These are phyloP conservation scores for Pteria penguin DNA, from an alignment of 2,888 invertebrate genomes.

Conservation along the genomic window DNA sequence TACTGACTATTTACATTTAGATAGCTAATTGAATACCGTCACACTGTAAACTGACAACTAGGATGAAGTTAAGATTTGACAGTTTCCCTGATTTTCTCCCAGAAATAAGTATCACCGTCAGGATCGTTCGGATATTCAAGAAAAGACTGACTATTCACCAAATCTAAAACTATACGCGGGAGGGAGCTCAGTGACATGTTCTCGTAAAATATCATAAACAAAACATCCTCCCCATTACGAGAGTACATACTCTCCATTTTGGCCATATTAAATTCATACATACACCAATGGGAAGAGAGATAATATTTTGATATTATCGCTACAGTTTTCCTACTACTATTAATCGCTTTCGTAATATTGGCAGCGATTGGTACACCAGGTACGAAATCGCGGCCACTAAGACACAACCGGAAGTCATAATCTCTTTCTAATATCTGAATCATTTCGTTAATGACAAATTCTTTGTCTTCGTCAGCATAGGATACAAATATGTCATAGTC, in stretches of 20 bases:
- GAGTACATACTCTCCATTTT: slow-evolving; percentile 21
- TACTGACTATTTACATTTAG: too few relatives aligned
- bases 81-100: background rate
- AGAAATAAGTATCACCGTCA: background rate
- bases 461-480: slow-evolving; percentile 3
- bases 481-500: slow-evolving; percentile 7
- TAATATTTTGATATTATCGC: slow-evolving; percentile 7
- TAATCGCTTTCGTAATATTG: slow-evolving; percentile 18
- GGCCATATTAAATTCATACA: slow-evolving; percentile 29
- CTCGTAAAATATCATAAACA: slow-evolving; percentile 4
- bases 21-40: too few relatives aligned
- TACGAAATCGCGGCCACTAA: slow-evolving; percentile 3
- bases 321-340: slow-evolving; percentile 13
- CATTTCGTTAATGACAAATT: background rate
- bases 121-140: slow-evolving; percentile 5
- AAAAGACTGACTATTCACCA: slow-evolving; percentile 3
- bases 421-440: background rate
- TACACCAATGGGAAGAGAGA: slow-evolving; percentile 24
- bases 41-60: too few relatives aligned
- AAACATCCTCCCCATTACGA: background rate
- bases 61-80: background rate
- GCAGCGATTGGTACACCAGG: slow-evolving; percentile 10
- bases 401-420: background rate
- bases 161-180: background rate
- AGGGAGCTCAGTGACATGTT: background rate